Conservation (phyloP, 2,113 vertebrate species). For the Neolamprologus caudopunctatus region DNA sequence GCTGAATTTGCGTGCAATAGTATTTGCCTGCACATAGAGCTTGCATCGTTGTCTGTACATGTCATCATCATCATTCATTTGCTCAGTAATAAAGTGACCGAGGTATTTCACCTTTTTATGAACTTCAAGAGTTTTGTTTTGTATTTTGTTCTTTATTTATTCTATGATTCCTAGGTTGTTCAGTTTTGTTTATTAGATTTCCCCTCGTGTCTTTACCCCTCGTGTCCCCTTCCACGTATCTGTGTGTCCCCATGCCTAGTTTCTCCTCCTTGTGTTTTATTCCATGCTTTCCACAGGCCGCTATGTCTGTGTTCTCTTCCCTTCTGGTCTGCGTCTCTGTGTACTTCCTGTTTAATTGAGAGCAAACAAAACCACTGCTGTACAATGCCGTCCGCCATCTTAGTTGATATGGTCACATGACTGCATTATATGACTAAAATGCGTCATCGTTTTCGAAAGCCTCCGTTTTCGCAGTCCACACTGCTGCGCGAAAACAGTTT, state of each 20-base stretch:
- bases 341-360: neutral
- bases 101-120: too few relatives aligned
- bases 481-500: accelerated
- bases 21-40: too few relatives aligned
- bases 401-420: neutral
- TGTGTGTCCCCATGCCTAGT: neutral
- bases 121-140: neutral
- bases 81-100: too few relatives aligned
- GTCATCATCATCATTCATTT: too few relatives aligned
- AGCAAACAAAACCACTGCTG: neutral
- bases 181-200: neutral
- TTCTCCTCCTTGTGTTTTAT: neutral
- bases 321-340: neutral
- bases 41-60: too few relatives aligned
- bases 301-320: neutral
- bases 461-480: neutral
- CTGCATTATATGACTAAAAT: neutral
- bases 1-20: too few relatives aligned
- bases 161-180: neutral
- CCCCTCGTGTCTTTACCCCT: neutral
- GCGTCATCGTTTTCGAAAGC: neutral
- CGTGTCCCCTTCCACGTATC: neutral
- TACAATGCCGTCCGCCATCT: neutral
- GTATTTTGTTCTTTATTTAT: neutral
- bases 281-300: neutral